Evolutionary conservation across 2,888 invertebrate genomes (phyloP).

Genomic region (Coecobrya sp.): DNA sequence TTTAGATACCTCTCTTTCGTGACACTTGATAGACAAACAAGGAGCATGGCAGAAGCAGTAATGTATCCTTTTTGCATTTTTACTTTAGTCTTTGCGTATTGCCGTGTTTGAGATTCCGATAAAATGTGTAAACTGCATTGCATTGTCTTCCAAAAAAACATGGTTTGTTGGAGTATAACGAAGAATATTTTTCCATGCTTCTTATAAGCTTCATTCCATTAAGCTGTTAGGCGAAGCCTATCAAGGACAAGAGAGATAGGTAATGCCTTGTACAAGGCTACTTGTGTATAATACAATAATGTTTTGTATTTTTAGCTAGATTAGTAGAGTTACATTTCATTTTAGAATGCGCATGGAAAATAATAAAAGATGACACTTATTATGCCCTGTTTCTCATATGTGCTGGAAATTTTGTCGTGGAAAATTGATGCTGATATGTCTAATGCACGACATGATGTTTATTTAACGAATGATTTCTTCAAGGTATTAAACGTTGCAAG

Average conservation of each 20-base stretch:
- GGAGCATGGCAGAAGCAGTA: neutral
- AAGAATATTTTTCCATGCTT: neutral
- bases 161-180: neutral
- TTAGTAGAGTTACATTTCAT: conserved; percentile 14
- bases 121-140: neutral
- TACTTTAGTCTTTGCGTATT: neutral
- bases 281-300: neutral
- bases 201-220: neutral
- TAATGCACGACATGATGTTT: too few species aligned
- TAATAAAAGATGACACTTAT: neutral
- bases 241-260: conserved; percentile 29
- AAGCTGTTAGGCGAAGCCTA: conserved; percentile 7
- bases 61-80: neutral
- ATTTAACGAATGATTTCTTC: too few species aligned
- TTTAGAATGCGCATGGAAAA: neutral
- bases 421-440: too few species aligned
- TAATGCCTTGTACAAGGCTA: conserved; percentile 15
- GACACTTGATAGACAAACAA: conserved; percentile 8
- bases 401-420: too few species aligned
- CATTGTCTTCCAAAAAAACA: neutral
- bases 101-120: neutral
- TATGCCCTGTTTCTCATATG: neutral
- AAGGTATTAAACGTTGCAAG: too few species aligned
- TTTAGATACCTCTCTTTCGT: neutral
- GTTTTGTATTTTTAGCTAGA: neutral